These are phyloP conservation scores for Dascyllus trimaculatus DNA, from an alignment of 2,113 vertebrate species.

Conservation along the genomic window DNA sequence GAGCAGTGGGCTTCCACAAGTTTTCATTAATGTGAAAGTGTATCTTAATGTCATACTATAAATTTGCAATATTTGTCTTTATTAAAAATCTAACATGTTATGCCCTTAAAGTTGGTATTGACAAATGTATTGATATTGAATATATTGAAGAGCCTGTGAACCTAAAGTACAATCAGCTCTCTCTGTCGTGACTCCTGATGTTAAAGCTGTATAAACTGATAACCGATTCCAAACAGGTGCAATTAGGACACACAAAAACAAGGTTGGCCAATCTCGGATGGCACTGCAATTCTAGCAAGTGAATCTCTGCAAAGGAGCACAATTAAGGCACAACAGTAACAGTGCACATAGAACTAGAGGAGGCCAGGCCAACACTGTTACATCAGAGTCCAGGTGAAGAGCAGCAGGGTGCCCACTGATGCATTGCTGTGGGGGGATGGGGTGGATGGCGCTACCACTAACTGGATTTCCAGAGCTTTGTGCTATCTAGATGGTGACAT, in stretches of 20 bases:
- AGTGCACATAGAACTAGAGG: background rate
- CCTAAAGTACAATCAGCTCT: constrained; percentile 17
- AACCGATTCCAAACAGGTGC: background rate
- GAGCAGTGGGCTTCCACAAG: too few species aligned
- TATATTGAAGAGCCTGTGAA: background rate
- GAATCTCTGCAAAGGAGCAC: background rate
- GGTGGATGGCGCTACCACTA: constrained; percentile 2
- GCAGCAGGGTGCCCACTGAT: constrained; percentile 16
- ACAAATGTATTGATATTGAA: too few species aligned
- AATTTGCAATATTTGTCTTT: too few species aligned
- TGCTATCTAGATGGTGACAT: constrained; percentile 17
- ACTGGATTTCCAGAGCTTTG: constrained; percentile 46
- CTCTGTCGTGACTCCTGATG: constrained; percentile 7
- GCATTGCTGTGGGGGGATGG: background rate
- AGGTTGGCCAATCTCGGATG: background rate
- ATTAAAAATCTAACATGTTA: too few species aligned
- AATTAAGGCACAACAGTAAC: too few species aligned
- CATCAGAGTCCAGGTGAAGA: constrained; percentile 16
- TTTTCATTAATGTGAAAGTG: too few species aligned
- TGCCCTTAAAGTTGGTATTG: too few species aligned
- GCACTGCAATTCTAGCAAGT: background rate
- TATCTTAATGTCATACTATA: too few species aligned
- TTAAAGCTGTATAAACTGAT: background rate
- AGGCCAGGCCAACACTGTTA: constrained; percentile 3
- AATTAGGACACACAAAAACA: background rate